These are phyloP conservation scores for Zaprionus inermis DNA, from an alignment of 1,140 invertebrate species.

Conservation along the genomic window DNA sequence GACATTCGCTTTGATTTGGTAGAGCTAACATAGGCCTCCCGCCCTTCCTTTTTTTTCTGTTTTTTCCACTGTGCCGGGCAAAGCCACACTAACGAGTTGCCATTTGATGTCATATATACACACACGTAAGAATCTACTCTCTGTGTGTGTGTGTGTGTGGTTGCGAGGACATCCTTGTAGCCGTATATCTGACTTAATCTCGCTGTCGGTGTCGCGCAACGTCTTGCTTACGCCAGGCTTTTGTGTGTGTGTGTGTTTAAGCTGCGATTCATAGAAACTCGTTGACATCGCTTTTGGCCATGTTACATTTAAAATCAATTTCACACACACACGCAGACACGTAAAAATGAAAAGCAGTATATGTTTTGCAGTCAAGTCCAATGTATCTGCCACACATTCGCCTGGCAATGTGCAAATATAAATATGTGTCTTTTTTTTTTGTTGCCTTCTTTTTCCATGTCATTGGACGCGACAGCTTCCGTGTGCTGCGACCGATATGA, in stretches of 20 bases:
- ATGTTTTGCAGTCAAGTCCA: constrained; percentile 31
- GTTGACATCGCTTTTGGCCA: constrained; percentile 54
- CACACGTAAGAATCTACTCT: background rate
- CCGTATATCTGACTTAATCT: constrained; percentile 40
- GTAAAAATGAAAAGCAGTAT: constrained; percentile 11
- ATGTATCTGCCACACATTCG: background rate
- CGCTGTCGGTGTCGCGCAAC: constrained; percentile 24
- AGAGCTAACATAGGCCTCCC: background rate
- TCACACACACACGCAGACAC: constrained; percentile 11
- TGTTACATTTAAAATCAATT: constrained; percentile 76
- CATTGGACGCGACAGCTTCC: constrained; percentile 35
- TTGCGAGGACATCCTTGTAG: constrained; percentile 47
- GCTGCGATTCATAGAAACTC: constrained; percentile 39
- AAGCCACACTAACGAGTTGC: constrained; percentile 72
- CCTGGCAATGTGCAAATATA: background rate
- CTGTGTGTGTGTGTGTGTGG: constrained; percentile 34
- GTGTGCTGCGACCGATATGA: constrained; percentile 48
- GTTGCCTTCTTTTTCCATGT: constrained; percentile 25
- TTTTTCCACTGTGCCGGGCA: constrained; percentile 51
- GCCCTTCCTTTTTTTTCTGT: constrained; percentile 21
- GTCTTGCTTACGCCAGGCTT: constrained; percentile 13
- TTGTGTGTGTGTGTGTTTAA: constrained; percentile 36
- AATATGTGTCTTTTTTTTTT: constrained; percentile 12
- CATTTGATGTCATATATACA: constrained; percentile 68
- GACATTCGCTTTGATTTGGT: constrained; percentile 79